Evolutionary conservation across 2,797 vertebrate genomes (phyloP).

Genomic region (Galaxias olidus): DNA sequence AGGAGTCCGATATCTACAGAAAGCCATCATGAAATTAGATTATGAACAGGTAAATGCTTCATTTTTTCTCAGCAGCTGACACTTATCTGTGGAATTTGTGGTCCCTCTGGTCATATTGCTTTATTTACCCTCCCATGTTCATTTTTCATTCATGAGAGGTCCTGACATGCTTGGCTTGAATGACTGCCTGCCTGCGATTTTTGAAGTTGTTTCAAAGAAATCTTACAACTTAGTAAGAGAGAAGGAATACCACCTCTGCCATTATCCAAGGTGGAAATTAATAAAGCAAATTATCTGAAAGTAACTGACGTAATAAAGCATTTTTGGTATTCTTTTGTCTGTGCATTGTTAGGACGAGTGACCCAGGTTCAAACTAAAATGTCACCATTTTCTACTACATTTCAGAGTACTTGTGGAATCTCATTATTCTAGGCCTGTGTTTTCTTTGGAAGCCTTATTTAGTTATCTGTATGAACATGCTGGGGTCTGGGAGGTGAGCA

Average conservation of each 20-base stretch:
- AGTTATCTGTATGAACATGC: conserved; percentile 78
- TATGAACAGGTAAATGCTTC: conserved; percentile 91
- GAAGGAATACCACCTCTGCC: conserved; percentile 37
- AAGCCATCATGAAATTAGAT: conserved; percentile 95
- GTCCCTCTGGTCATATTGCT: conserved; percentile 86
- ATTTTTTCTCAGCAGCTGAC: conserved; percentile 78
- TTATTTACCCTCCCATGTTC: conserved; percentile 81
- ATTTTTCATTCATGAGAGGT: conserved; percentile 80
- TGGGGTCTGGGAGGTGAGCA: conserved; percentile 77
- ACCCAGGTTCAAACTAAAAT: conserved; percentile 80
- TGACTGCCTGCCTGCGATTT: conserved; percentile 67
- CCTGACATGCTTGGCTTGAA: conserved; percentile 78
- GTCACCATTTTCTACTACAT: conserved; percentile 81
- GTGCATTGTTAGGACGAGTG: conserved; percentile 73
- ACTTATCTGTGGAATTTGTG: conserved; percentile 82
- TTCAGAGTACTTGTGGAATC: conserved; percentile 74
- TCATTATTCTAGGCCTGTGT: conserved; percentile 80
- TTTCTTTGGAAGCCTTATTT: conserved; percentile 79
- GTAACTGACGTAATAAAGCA: conserved; percentile 67
- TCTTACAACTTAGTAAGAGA: conserved; percentile 56
- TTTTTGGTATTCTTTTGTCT: conserved; percentile 67
- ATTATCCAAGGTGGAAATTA: conserved; percentile 66
- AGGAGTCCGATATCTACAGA: conserved; percentile 97
- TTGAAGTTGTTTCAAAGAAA: conserved; percentile 71
- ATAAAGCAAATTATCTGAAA: conserved; percentile 70